Evolutionary conservation across 2,113 vertebrate species (phyloP).

Genomic region (Dolichallabes microphthalmus): DNA sequence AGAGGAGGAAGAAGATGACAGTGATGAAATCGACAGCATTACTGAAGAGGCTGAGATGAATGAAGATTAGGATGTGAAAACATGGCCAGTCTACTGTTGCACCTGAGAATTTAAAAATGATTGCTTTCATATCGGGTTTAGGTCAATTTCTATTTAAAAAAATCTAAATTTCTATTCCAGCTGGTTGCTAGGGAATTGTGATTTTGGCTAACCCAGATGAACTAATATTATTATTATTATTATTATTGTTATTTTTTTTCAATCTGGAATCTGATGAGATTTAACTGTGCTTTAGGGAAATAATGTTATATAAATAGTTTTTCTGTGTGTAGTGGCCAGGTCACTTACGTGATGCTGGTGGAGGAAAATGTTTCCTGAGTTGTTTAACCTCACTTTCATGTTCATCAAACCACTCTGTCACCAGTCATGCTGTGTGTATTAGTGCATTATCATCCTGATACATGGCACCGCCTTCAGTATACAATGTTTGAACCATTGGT

Average conservation of each 20-base stretch:
- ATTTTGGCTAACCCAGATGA: background rate
- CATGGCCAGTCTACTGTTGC: constrained; percentile 31
- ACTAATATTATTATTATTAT: background rate
- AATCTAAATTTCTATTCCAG: background rate
- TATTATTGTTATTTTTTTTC: background rate
- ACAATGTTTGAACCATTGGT: too few relatives aligned
- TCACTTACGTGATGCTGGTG: too few relatives aligned
- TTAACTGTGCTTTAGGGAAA: background rate
- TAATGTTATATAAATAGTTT: background rate
- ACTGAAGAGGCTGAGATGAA: constrained; percentile 56
- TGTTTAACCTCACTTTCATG: too few relatives aligned
- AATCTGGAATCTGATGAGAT: background rate
- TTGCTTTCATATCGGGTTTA: background rate
- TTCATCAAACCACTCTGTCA: too few relatives aligned
- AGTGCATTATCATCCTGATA: too few relatives aligned
- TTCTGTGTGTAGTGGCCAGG: background rate
- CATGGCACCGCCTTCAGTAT: too few relatives aligned
- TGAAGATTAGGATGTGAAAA: constrained; percentile 48
- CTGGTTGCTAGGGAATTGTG: background rate
- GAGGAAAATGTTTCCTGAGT: too few relatives aligned
- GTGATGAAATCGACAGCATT: constrained; percentile 55
- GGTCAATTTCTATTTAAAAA: background rate
- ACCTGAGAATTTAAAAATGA: background rate
- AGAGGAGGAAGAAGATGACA: constrained; percentile 52
- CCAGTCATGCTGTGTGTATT: too few relatives aligned